A percentile compares a stretch with the other conserved stretches of the same genome.
Evolutionary conservation across 2,888 invertebrate species (phyloP).

Genomic region (Calameuta filiformis): DNA sequence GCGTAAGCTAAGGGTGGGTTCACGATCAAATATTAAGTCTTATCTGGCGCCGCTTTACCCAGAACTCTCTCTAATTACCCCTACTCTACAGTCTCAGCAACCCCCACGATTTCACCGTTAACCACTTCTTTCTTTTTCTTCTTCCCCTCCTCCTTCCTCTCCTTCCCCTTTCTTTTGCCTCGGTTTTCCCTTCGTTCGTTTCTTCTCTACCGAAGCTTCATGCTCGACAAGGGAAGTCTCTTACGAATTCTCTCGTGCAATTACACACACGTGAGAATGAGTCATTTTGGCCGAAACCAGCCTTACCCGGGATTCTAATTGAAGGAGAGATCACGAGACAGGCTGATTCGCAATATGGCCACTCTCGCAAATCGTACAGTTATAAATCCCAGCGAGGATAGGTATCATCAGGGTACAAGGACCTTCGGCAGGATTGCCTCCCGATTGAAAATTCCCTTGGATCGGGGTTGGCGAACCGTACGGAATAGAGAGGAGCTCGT

Average conservation of each 20-base stretch:
- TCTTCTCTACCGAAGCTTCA: slow-evolving; percentile 19
- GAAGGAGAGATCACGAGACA: too few species aligned
- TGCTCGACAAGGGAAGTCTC: too few species aligned
- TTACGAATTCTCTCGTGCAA: neutral
- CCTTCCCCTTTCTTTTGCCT: slow-evolving; percentile 30
- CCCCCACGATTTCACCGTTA: too few species aligned
- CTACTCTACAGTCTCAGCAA: neutral
- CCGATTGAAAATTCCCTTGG: slow-evolving; percentile 51
- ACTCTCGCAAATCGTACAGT: too few species aligned
- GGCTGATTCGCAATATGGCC: too few species aligned
- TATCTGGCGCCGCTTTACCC: slow-evolving; percentile 62
- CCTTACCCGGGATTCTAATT: too few species aligned
- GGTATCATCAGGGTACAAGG: too few species aligned
- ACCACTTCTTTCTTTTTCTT: slow-evolving; percentile 19
- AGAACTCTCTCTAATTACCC: slow-evolving; percentile 36
- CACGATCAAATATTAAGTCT: slow-evolving; percentile 64
- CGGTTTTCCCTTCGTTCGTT: slow-evolving; percentile 51
- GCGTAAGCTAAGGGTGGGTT: slow-evolving; percentile 53
- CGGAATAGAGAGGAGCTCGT: slow-evolving; percentile 14
- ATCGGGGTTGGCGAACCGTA: slow-evolving; percentile 29
- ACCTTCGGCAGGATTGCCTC: slow-evolving; percentile 32
- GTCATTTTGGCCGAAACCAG: too few species aligned
- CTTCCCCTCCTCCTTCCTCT: slow-evolving; percentile 17
- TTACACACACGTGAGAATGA: neutral
- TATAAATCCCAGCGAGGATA: too few species aligned